Percentiles rank a stretch among this genome's conserved stretches.
Evolutionary conservation across 2,888 invertebrate genomes (phyloP).

Genomic region (Aproaerema taeniolella): DNA sequence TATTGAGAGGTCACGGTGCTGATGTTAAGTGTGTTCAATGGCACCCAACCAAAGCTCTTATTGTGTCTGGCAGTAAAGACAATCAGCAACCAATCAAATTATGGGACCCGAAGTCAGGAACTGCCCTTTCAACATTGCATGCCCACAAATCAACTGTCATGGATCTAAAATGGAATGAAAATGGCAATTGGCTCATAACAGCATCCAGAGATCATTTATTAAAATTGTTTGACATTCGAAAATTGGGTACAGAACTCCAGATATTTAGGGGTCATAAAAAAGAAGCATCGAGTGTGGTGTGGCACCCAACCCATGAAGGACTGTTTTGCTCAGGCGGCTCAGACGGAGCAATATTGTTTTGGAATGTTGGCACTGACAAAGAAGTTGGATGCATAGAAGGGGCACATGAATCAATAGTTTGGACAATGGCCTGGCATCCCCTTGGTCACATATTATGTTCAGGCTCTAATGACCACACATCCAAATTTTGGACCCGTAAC

Average conservation of each 20-base stretch:
- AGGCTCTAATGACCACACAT: constrained; percentile 99
- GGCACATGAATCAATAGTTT: constrained; percentile 99
- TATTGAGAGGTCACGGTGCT: constrained; percentile 96
- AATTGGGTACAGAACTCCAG: constrained; percentile 96
- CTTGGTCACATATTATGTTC: constrained; percentile 98
- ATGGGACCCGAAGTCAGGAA: constrained; percentile 99
- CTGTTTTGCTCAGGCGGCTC: constrained; percentile 99
- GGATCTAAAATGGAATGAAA: constrained; percentile 99
- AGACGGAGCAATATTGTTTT: constrained; percentile 98
- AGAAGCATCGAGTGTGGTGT: constrained; percentile 97
- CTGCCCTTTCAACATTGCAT: constrained; percentile 96
- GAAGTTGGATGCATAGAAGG: constrained; percentile 99
- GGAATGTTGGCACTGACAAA: constrained; percentile 99
- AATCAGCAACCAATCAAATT: constrained; percentile 99
- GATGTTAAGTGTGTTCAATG: constrained; percentile 99
- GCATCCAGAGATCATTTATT: constrained; percentile 98
- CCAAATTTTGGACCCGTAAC: constrained; percentile 99
- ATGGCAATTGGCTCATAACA: constrained; percentile 99
- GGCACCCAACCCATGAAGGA: constrained; percentile 99
- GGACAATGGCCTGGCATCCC: constrained; percentile 99
- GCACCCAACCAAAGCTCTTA: constrained; percentile 98
- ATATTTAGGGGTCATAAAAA: constrained; percentile 99
- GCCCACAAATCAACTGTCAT: constrained; percentile 99
- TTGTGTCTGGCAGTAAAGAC: constrained; percentile 99
- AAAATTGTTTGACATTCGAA: constrained; percentile 98